A percentile compares a stretch with the other conserved stretches of the same genome.
Conservation (phyloP, 2,113 vertebrate genomes). For the Ophiodon elongatus region DNA sequence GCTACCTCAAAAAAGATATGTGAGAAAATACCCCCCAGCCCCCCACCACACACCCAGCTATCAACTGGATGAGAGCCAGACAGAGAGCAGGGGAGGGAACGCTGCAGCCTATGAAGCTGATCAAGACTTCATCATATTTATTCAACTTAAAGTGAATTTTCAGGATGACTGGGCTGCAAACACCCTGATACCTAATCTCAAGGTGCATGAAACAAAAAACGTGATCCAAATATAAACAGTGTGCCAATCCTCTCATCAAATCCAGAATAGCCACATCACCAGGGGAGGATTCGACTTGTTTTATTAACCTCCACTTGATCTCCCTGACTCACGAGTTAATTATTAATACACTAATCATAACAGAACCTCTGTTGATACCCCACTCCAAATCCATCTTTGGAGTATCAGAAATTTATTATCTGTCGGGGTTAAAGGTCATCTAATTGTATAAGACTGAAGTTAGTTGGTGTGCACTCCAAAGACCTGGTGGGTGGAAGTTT, state of each 20-base stretch:
- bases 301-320: conserved; percentile 54
- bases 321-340: conserved; percentile 27
- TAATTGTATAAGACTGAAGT: background rate
- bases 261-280: background rate
- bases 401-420: background rate
- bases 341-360: conserved; percentile 14
- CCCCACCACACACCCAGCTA: conserved; percentile 25
- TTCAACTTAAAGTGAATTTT: conserved; percentile 65
- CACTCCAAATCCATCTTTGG: background rate
- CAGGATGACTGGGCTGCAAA: conserved; percentile 62
- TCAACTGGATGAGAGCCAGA: conserved; percentile 32
- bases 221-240: conserved; percentile 57
- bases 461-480: background rate
- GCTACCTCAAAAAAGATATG: no score
- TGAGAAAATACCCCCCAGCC: conserved; percentile 40
- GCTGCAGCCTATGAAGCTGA: conserved; percentile 37
- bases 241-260: conserved; percentile 52
- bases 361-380: background rate
- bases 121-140: conserved; percentile 59
- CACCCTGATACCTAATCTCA: conserved; percentile 51
- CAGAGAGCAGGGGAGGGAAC: conserved; percentile 12
- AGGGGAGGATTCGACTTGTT: conserved; percentile 38
- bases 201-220: conserved; percentile 44
- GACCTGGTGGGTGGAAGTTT: background rate
- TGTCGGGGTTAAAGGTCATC: no score